These are phyloP conservation scores for Meandrusa payeni DNA, from an alignment of 2,888 invertebrate species.

Conservation along the genomic window DNA sequence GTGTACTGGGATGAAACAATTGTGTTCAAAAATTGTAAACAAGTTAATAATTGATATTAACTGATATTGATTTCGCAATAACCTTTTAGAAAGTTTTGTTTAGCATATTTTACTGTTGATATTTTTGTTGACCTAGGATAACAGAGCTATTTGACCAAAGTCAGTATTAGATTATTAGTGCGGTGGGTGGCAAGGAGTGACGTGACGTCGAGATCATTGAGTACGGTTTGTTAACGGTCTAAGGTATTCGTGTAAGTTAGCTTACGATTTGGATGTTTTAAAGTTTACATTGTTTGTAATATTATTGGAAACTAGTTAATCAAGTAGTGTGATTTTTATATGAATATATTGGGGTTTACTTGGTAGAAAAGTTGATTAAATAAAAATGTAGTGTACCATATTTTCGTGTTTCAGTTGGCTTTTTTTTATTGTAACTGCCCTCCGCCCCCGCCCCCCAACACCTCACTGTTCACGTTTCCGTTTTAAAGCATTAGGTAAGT, in stretches of 20 bases:
- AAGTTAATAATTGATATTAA: constrained; percentile 64
- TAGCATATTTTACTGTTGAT: constrained; percentile 77
- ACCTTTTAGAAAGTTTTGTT: constrained; percentile 60
- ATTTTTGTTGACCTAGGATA: constrained; percentile 74
- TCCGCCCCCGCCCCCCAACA: no score
- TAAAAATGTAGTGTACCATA: constrained; percentile 65
- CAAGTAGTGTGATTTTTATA: constrained; percentile 79
- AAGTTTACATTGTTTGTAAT: constrained; percentile 75
- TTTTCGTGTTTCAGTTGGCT: constrained; percentile 43
- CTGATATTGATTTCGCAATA: constrained; percentile 74
- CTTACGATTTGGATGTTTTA: constrained; percentile 55
- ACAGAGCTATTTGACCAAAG: constrained; percentile 81
- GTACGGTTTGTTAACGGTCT: constrained; percentile 55
- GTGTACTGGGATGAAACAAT: constrained; percentile 59
- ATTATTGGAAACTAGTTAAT: constrained; percentile 73
- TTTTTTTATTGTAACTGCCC: constrained; percentile 36
- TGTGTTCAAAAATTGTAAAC: constrained; percentile 74
- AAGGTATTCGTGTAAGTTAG: constrained; percentile 61
- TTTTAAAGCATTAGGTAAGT: constrained; percentile 51
- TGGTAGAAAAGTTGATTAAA: constrained; percentile 78
- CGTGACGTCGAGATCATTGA: constrained; percentile 62
- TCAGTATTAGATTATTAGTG: constrained; percentile 78
- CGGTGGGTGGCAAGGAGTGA: constrained; percentile 59
- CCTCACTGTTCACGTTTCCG: constrained; percentile 25
- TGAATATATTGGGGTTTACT: constrained; percentile 81